Conservation (phyloP, 2,888 invertebrate genomes). For the Ichneumon xanthorius region DNA sequence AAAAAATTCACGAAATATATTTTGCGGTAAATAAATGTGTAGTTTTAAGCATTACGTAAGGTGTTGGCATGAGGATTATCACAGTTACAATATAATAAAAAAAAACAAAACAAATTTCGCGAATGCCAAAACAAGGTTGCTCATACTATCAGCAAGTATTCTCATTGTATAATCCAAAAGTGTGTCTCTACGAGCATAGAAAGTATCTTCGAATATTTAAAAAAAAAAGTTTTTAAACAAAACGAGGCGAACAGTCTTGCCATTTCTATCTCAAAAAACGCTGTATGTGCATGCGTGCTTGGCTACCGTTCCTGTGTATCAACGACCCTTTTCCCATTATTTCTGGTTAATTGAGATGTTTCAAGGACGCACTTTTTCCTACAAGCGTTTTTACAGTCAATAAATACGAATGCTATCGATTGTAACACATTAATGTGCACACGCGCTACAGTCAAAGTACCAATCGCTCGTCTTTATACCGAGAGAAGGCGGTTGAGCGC, state of each 20-base stretch:
- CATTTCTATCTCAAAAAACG: constrained; percentile 23
- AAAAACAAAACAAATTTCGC: constrained; percentile 35
- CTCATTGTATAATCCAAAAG: neutral
- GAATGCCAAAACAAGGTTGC: constrained; percentile 19
- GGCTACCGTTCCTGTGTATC: constrained; percentile 17
- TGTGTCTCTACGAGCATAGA: too few relatives aligned
- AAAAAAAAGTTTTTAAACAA: too few relatives aligned
- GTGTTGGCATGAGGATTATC: constrained; percentile 79
- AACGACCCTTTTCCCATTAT: neutral
- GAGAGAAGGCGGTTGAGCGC: neutral
- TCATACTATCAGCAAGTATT: neutral
- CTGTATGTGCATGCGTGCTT: constrained; percentile 25
- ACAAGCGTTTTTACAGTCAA: neutral
- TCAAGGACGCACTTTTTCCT: neutral
- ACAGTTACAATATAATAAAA: constrained; percentile 76
- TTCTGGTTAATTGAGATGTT: neutral
- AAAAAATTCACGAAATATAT: constrained; percentile 14
- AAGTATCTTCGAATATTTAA: neutral
- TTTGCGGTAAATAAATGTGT: neutral
- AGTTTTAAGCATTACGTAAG: constrained; percentile 53
- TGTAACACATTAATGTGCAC: neutral
- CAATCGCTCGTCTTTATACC: neutral
- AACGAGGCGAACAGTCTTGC: constrained; percentile 1
- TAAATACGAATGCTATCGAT: neutral
- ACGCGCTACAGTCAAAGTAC: neutral